Percentiles rank a stretch among this genome's conserved stretches.
phyloP scores from a whole-genome alignment of 1,140 invertebrate genomes.

The Parasteatoda tepidariorum region DNA sequence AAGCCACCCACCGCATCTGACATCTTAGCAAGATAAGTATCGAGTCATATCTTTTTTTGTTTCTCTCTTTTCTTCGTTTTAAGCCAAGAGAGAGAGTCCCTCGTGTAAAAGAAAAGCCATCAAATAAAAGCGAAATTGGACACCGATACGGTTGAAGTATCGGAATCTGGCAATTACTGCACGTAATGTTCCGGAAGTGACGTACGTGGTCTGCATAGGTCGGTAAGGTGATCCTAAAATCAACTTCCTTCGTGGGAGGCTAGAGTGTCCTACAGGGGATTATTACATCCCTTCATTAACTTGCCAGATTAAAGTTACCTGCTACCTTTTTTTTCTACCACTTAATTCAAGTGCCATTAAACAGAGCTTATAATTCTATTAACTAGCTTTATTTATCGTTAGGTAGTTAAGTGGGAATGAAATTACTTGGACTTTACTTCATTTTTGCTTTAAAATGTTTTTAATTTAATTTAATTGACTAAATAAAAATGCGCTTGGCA shows the following conservation, averaged over 20 bases:
- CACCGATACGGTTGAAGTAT: slow-evolving; percentile 59
- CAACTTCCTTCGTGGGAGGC: slow-evolving; percentile 27
- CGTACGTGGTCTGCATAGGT: slow-evolving; percentile 43
- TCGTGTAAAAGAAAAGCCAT: background rate
- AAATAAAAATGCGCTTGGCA: too few relatives aligned
- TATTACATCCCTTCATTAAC: slow-evolving; percentile 53
- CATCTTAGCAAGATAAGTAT: background rate
- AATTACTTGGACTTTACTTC: background rate
- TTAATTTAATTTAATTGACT: background rate
- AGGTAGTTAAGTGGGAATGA: background rate
- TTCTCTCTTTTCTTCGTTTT: background rate
- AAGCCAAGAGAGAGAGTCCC: background rate
- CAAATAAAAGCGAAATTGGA: slow-evolving; percentile 56
- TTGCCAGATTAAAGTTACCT: slow-evolving; percentile 50
- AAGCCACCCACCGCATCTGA: too few relatives aligned
- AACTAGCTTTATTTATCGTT: background rate
- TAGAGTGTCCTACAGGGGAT: slow-evolving; percentile 20
- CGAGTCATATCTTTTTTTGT: background rate
- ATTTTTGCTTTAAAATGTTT: background rate
- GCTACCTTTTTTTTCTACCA: background rate
- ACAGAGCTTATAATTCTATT: background rate
- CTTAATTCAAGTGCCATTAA: background rate
- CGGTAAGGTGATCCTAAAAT: slow-evolving; percentile 39
- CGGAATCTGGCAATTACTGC: slow-evolving; percentile 58
- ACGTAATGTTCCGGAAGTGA: slow-evolving; percentile 56